Percentiles rank a stretch among this genome's conserved stretches.
These are phyloP conservation scores for Plebejus melissa DNA, from an alignment of 2,888 invertebrate species.

Conservation along the genomic window DNA sequence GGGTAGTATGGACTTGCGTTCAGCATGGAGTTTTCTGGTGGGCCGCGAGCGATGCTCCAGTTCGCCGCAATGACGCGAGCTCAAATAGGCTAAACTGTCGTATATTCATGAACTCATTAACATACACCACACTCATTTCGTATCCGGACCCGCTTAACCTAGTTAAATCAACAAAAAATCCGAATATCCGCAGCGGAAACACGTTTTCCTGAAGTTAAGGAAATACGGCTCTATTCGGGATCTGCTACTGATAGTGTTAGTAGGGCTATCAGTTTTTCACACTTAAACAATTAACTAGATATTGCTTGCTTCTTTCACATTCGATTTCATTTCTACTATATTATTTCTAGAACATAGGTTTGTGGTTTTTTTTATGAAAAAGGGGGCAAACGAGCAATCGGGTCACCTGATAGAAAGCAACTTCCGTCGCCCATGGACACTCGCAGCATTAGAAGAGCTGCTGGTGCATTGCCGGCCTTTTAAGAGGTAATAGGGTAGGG, in stretches of 20 bases:
- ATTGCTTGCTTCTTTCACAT: too few relatives aligned
- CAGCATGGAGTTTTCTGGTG: slow-evolving; percentile 15
- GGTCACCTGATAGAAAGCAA: too few relatives aligned
- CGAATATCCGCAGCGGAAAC: background rate
- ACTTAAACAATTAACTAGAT: too few relatives aligned
- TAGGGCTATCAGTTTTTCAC: background rate
- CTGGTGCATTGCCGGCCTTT: too few relatives aligned
- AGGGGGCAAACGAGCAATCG: too few relatives aligned
- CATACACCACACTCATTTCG: slow-evolving; percentile 28
- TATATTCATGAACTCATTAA: slow-evolving; percentile 28
- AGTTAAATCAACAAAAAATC: slow-evolving; percentile 3
- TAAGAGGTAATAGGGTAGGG: too few relatives aligned
- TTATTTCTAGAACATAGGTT: too few relatives aligned
- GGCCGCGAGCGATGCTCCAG: slow-evolving; percentile 23
- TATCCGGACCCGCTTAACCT: slow-evolving; percentile 18
- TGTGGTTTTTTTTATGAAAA: too few relatives aligned
- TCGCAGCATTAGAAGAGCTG: too few relatives aligned
- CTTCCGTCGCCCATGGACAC: too few relatives aligned
- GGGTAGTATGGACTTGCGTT: background rate
- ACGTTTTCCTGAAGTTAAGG: background rate
- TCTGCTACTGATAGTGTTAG: background rate
- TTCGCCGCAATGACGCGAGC: slow-evolving; percentile 28
- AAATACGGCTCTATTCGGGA: background rate
- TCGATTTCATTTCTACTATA: too few relatives aligned
- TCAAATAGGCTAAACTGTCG: slow-evolving; percentile 28